Base-by-base conservation (phyloP, 2,113 vertebrate species). In the Microtus oregoni region DNA sequence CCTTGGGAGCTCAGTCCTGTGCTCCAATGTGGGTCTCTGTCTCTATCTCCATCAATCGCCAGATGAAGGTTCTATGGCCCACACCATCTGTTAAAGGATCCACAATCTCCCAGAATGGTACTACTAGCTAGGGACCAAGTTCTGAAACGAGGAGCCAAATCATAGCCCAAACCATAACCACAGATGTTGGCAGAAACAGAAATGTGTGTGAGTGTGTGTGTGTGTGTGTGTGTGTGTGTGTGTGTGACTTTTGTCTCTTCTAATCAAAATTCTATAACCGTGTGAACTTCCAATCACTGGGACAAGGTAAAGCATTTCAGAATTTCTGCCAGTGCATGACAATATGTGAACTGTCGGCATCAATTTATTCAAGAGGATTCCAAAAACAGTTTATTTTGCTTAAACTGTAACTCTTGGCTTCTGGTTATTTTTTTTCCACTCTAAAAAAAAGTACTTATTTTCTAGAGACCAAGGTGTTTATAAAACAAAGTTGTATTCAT, bases 291-390 rank as follows among this genome's bases (percentile, higher is more conserved):
- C 47, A 52, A 32, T 68, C 44, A 86, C 73, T 47, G 65, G 12
- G 52, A 87, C 86, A 97, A 94, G 78, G 24, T 81, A 89, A 94
- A 94, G 35, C 28, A 61, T 82, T 24, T 86, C 65, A 89, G 73
- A 93, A 81, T 68, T 68, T 78, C 87, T 78, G 22, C 50, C 61
- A 28, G 15, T 65, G 38, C 2, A 70, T 75, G 65, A 89, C 55
- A 93, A 41, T 92, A 73, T 65, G 73, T 92, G 41, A 86, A 63
- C 63, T 65, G 22, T 65, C 5, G 0, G 12, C 61, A 85, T 8
- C 41, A 86, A 70, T 68, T 67, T 73, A 50, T 68, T 88, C 30
- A 47, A 89, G 55, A 93, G 24, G 76, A 63, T 81, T 94, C 81
- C 11, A 92, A 90, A 17, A 91, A 55, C 9, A 75, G 30, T 73